A percentile compares a stretch with the other conserved stretches of the same genome.
These are phyloP conservation scores for Neuroterus valhalla DNA, from an alignment of 1,140 invertebrate genomes.

Conservation along the genomic window DNA sequence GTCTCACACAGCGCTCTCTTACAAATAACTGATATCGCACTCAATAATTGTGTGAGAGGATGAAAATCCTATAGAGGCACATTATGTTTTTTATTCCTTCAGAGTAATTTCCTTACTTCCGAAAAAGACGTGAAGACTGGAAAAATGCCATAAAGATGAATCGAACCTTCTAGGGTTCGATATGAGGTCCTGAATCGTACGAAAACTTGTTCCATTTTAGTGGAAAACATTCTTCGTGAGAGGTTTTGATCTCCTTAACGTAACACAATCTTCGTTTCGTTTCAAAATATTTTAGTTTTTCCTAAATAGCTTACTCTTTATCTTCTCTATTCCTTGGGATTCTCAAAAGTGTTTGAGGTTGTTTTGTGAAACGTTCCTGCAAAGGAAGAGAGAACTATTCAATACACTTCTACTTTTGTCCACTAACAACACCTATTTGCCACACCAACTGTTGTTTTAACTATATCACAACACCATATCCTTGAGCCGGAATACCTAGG, in stretches of 20 bases:
- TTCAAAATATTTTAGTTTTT: not conserved
- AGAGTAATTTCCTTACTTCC: not conserved
- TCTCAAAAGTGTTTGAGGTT: not conserved
- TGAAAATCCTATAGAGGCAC: not conserved
- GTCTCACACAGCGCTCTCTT: conserved; percentile 32
- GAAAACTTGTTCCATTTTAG: not conserved
- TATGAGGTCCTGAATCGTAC: not conserved
- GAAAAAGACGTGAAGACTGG: not conserved
- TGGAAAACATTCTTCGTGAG: not conserved
- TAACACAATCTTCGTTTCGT: no score
- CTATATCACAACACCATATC: no score
- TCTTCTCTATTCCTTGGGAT: not conserved
- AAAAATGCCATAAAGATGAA: no score
- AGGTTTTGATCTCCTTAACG: not conserved
- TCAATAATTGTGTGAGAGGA: conserved; percentile 9
- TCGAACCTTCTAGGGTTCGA: not conserved
- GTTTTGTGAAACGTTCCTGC: not conserved
- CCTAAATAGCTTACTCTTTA: not conserved
- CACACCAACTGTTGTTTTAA: no score
- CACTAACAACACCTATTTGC: no score
- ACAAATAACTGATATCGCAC: conserved; percentile 47
- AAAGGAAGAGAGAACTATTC: conserved; percentile 14
- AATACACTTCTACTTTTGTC: no score
- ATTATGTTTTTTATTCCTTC: not conserved
- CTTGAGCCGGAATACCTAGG: no score